Conservation (phyloP, 1,140 invertebrate genomes). For the Belonocnema kinseyi region DNA sequence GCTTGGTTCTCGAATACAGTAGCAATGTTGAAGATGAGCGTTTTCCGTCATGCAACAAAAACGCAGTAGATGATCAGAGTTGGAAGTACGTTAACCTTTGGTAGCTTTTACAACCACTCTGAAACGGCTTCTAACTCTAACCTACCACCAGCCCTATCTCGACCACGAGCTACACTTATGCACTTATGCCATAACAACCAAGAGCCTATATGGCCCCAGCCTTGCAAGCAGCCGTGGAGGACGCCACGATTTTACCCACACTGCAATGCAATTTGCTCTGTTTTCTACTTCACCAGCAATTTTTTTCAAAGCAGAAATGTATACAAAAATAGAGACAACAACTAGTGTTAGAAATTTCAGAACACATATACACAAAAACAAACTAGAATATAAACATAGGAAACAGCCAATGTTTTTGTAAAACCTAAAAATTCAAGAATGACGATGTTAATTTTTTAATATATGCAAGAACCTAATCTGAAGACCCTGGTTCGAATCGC, state of each 20-base stretch:
- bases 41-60: slow-evolving; percentile 41
- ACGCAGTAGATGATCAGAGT: not conserved
- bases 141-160: slow-evolving; percentile 50
- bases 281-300: slow-evolving; percentile 29
- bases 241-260: slow-evolving; percentile 34
- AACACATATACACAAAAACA: not conserved
- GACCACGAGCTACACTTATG: slow-evolving; percentile 55
- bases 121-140: slow-evolving; percentile 48
- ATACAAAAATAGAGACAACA: slow-evolving; percentile 1
- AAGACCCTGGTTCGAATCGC: too few species aligned
- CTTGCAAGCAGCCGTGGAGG: slow-evolving; percentile 34
- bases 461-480: too few species aligned
- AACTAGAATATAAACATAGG: too few species aligned
- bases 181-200: slow-evolving; percentile 58
- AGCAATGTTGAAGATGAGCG: slow-evolving; percentile 14
- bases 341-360: not conserved
- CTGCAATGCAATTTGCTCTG: slow-evolving; percentile 43
- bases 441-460: too few species aligned
- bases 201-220: slow-evolving; percentile 45
- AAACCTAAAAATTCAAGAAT: too few species aligned
- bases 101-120: slow-evolving; percentile 47
- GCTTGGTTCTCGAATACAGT: not conserved
- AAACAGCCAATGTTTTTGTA: too few species aligned
- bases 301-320: not conserved
- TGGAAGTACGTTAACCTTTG: slow-evolving; percentile 56